These are phyloP conservation scores for Cantharis flavilabris DNA, from an alignment of 2,888 invertebrate species.

Conservation along the genomic window DNA sequence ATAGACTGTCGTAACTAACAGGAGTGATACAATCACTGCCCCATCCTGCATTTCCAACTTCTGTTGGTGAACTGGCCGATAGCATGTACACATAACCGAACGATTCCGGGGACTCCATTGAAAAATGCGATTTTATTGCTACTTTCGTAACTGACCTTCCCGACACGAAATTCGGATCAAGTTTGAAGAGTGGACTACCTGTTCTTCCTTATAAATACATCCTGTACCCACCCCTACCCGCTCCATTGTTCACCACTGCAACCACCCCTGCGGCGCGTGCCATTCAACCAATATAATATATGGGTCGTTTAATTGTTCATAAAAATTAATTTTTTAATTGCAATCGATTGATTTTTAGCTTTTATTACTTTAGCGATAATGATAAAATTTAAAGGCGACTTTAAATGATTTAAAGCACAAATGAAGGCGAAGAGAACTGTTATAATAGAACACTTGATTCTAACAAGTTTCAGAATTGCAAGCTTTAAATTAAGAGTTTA, in stretches of 20 bases:
- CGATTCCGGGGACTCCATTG: constrained; percentile 43
- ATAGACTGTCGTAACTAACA: constrained; percentile 47
- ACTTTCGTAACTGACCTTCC: constrained; percentile 19
- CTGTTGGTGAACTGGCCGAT: constrained; percentile 31
- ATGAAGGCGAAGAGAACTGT: background rate
- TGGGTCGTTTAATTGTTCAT: constrained; percentile 14
- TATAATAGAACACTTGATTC: background rate
- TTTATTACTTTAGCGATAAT: background rate
- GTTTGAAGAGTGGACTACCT: constrained; percentile 41
- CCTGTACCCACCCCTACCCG: constrained; percentile 35
- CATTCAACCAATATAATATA: constrained; percentile 43
- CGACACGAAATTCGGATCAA: constrained; percentile 29
- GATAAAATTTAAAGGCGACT: background rate
- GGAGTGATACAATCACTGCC: constrained; percentile 20
- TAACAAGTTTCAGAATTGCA: background rate
- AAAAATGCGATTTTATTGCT: constrained; percentile 10
- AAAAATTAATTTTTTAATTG: background rate
- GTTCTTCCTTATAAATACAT: constrained; percentile 45
- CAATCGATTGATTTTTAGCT: background rate
- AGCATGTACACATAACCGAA: constrained; percentile 50
- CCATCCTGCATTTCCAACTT: constrained; percentile 16
- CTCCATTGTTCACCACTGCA: constrained; percentile 34
- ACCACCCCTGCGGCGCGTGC: constrained; percentile 45
- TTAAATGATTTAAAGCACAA: background rate
- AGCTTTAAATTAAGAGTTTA: background rate